A percentile compares a stretch with the other conserved stretches of the same genome.
These are phyloP conservation scores for Dryobotodes eremita DNA, from an alignment of 2,888 invertebrate genomes.

Conservation along the genomic window DNA sequence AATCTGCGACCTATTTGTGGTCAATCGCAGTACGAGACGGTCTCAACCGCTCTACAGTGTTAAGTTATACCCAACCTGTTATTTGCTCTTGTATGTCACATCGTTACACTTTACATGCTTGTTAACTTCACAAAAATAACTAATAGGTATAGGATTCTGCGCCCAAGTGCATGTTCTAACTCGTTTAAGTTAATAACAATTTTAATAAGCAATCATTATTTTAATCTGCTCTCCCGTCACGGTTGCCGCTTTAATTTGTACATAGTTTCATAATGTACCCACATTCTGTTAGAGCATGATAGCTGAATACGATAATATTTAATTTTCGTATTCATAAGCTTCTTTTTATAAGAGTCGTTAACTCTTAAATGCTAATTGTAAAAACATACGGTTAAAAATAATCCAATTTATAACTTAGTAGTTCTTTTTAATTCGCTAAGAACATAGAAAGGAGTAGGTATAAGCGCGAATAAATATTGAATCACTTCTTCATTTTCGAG, in stretches of 20 bases:
- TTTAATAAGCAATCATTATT: conserved; percentile 82
- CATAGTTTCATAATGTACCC: conserved; percentile 71
- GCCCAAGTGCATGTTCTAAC: conserved; percentile 66
- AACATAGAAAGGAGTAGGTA: conserved; percentile 44
- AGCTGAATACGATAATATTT: conserved; percentile 69
- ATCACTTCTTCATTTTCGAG: conserved; percentile 78
- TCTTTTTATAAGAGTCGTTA: conserved; percentile 56
- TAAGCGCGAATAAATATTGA: conserved; percentile 77
- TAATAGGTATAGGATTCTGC: conserved; percentile 48
- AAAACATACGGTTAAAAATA: conserved; percentile 34
- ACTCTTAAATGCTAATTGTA: conserved; percentile 38
- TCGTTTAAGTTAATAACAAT: conserved; percentile 79
- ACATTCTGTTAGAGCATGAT: conserved; percentile 68
- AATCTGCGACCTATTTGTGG: conserved; percentile 90
- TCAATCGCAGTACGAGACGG: conserved; percentile 78
- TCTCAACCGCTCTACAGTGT: conserved; percentile 70
- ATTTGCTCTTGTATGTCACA: conserved; percentile 55
- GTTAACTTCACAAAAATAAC: conserved; percentile 57
- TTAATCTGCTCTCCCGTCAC: conserved; percentile 80
- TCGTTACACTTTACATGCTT: conserved; percentile 46
- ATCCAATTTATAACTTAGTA: conserved; percentile 31
- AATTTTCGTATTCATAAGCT: conserved; percentile 66
- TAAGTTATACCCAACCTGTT: conserved; percentile 69
- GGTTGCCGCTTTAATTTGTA: conserved; percentile 79
- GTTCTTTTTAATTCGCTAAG: conserved; percentile 28